These are phyloP conservation scores for Metallyticus violacea DNA, from an alignment of 2,888 invertebrate species.

Conservation along the genomic window DNA sequence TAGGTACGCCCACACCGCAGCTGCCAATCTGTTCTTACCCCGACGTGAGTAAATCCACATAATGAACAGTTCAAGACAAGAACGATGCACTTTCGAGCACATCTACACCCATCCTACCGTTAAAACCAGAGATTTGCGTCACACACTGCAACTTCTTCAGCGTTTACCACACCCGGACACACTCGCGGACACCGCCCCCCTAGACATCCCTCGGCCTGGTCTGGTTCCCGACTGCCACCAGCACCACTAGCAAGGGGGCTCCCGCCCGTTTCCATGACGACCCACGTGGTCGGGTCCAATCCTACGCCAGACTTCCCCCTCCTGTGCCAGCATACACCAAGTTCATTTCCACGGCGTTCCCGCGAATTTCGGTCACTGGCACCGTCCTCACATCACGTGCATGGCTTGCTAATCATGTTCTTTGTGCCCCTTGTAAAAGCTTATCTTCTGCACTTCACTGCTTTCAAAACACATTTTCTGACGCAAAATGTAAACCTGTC, in stretches of 20 bases:
- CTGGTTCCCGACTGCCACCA: background rate
- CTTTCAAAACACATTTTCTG: background rate
- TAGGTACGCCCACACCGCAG: no score
- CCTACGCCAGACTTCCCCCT: background rate
- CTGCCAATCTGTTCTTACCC: no score
- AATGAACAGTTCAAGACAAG: no score
- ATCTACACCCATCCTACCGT: background rate
- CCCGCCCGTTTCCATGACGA: slow-evolving; percentile 25
- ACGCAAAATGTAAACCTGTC: no score
- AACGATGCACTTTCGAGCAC: no score
- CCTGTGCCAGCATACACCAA: no score
- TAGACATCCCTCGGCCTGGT: no score
- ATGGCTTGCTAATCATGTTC: background rate
- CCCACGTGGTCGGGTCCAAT: slow-evolving; percentile 24
- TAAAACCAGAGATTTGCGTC: no score
- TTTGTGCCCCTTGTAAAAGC: background rate
- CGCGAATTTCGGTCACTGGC: background rate
- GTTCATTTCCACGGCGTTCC: background rate
- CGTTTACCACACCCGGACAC: background rate
- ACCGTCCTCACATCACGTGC: background rate
- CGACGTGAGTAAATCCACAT: no score
- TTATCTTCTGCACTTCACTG: background rate
- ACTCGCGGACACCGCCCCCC: background rate
- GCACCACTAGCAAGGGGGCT: background rate
- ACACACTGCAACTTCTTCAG: background rate